Evolutionary conservation across 2,113 vertebrate genomes (phyloP).

Genomic region (Heterocephalus glaber): DNA sequence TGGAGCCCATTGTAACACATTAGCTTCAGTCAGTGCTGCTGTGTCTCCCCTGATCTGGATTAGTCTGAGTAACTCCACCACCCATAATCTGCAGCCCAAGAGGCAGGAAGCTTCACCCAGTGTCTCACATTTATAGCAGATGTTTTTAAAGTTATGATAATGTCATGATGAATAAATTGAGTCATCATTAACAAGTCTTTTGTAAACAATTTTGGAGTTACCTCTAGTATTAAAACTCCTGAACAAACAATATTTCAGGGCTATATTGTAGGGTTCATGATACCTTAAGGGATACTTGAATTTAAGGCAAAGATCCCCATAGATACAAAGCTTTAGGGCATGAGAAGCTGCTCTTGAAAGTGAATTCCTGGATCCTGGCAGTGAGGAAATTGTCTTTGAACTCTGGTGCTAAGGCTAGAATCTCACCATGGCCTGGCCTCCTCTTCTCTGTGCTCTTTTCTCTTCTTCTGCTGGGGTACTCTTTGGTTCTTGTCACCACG

Average conservation of each 20-base stretch:
- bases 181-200: conserved; percentile 7
- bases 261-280: not conserved
- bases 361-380: not conserved
- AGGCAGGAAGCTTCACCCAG: not conserved
- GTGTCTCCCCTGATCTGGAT: not conserved
- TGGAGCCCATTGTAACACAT: accelerated
- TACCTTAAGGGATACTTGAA: not conserved
- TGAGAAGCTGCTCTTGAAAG: not conserved
- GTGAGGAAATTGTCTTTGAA: not conserved
- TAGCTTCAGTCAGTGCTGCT: accelerated
- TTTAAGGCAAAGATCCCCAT: not conserved
- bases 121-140: not conserved
- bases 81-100: not conserved
- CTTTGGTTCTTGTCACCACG: not conserved
- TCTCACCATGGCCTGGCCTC: accelerated
- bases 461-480: not conserved
- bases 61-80: not conserved
- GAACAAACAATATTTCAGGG: not conserved
- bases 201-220: not conserved
- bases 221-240: not conserved
- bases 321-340: not conserved
- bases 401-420: too few relatives aligned
- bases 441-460: not conserved
- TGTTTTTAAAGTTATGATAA: not conserved
- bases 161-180: not conserved